Evolutionary conservation across 1,140 invertebrate genomes (phyloP).

Genomic region (Drosophila aff.): DNA sequence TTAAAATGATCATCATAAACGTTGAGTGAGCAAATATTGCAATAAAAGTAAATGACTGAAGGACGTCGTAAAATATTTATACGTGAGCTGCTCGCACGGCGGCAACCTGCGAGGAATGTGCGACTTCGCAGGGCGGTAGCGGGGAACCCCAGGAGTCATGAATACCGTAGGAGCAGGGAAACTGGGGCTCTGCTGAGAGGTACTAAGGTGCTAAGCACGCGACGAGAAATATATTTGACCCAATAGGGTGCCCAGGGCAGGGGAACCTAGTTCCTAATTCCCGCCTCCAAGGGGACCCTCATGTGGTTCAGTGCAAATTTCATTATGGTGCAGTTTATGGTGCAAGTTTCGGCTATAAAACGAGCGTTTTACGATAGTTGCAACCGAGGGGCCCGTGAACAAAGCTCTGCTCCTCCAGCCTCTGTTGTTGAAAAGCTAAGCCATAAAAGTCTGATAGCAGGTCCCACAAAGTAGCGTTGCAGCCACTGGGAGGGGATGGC

Average conservation of each 20-base stretch:
- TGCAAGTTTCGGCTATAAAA: slow-evolving; percentile 53
- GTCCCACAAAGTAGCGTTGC: slow-evolving; percentile 54
- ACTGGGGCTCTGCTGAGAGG: slow-evolving; percentile 38
- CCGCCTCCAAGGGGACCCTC: background rate
- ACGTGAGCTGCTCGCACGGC: slow-evolving; percentile 72
- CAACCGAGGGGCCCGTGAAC: slow-evolving; percentile 45
- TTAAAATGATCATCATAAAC: slow-evolving; percentile 85
- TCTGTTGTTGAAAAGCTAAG: slow-evolving; percentile 48
- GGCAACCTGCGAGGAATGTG: slow-evolving; percentile 29
- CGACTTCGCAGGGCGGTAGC: background rate
- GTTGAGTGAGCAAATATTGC: slow-evolving; percentile 85
- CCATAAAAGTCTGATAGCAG: slow-evolving; percentile 49
- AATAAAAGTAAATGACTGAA: slow-evolving; percentile 85
- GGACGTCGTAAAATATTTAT: slow-evolving; percentile 85
- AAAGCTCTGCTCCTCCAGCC: slow-evolving; percentile 50
- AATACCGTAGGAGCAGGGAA: slow-evolving; percentile 66
- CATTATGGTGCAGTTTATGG: slow-evolving; percentile 61
- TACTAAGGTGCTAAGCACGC: slow-evolving; percentile 60
- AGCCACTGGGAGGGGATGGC: slow-evolving; percentile 13
- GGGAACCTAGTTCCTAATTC: background rate
- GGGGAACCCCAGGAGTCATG: slow-evolving; percentile 50
- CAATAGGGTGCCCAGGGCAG: slow-evolving; percentile 37
- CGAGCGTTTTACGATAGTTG: slow-evolving; percentile 43
- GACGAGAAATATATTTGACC: slow-evolving; percentile 49
- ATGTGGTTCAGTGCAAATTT: slow-evolving; percentile 14